A percentile compares a stretch with the other conserved stretches of the same genome.
Conservation (phyloP, 1,140 invertebrate genomes). For the Nasonia giraulti region DNA sequence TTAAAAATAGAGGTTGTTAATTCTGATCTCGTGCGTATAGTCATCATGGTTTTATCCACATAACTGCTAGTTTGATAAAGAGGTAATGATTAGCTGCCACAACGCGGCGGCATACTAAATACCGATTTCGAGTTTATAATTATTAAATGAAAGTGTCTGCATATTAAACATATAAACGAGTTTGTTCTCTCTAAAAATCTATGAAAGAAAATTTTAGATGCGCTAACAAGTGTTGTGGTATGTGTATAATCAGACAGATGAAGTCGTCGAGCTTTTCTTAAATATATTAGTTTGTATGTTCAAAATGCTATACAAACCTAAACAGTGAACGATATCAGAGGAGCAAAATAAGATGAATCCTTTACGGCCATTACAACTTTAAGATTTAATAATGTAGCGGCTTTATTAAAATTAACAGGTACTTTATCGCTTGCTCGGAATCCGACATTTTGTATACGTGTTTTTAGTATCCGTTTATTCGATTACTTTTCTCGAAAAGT, state of each 20-base stretch:
- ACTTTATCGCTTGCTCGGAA: background rate
- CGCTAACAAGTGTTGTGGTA: background rate
- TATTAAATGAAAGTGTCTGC: no score
- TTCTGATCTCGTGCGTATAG: background rate
- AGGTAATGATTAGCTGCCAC: no score
- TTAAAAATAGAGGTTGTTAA: background rate
- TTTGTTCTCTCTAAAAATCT: no score
- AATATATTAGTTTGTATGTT: constrained; percentile 1
- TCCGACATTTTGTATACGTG: background rate
- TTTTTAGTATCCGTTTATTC: background rate
- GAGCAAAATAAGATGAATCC: background rate
- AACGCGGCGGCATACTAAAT: no score
- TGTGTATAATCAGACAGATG: background rate
- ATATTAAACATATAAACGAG: no score
- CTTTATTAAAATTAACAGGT: background rate
- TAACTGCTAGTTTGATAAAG: no score
- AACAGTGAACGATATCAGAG: background rate
- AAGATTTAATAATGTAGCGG: background rate
- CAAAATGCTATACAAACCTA: background rate
- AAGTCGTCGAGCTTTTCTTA: background rate
- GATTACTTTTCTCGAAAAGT: no score
- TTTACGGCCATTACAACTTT: background rate
- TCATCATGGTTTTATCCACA: background rate
- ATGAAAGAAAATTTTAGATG: background rate
- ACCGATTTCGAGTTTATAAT: no score